These are phyloP conservation scores for Venustoraphidia nigricollis DNA, from an alignment of 2,888 invertebrate species.

Conservation along the genomic window DNA sequence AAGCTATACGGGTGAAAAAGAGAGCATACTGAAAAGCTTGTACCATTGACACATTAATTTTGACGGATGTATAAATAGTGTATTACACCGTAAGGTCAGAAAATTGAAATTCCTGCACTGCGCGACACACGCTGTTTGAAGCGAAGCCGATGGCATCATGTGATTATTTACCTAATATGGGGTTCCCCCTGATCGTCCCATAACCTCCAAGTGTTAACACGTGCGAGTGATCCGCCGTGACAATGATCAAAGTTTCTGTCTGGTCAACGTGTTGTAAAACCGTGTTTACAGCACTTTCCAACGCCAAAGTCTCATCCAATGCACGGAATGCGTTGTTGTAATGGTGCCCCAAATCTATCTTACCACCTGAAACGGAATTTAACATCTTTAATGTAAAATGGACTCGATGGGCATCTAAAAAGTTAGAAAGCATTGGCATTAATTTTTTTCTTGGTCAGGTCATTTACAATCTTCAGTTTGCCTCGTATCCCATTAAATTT, in stretches of 20 bases:
- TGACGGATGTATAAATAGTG: no score
- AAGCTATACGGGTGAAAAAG: no score
- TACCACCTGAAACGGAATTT: constrained; percentile 26
- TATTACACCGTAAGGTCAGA: no score
- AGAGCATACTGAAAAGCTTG: no score
- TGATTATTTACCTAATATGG: constrained; percentile 28
- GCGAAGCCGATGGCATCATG: no score
- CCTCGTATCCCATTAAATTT: no score
- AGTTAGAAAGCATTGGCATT: background rate
- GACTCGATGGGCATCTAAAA: background rate
- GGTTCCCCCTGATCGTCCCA: constrained; percentile 36
- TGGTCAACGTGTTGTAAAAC: constrained; percentile 32
- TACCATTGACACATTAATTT: no score
- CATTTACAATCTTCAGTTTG: no score
- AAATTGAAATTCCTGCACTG: no score
- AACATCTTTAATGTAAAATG: background rate
- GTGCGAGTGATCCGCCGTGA: constrained; percentile 50
- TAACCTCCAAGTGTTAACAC: constrained; percentile 46
- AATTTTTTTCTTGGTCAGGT: background rate
- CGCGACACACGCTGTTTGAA: no score
- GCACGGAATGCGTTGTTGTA: constrained; percentile 41
- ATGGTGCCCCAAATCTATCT: constrained; percentile 50
- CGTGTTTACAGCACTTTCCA: constrained; percentile 42
- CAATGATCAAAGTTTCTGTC: constrained; percentile 48
- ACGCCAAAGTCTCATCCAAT: constrained; percentile 43